phyloP scores from a whole-genome alignment of 2,113 vertebrate genomes.

The Dinomys branickii region DNA sequence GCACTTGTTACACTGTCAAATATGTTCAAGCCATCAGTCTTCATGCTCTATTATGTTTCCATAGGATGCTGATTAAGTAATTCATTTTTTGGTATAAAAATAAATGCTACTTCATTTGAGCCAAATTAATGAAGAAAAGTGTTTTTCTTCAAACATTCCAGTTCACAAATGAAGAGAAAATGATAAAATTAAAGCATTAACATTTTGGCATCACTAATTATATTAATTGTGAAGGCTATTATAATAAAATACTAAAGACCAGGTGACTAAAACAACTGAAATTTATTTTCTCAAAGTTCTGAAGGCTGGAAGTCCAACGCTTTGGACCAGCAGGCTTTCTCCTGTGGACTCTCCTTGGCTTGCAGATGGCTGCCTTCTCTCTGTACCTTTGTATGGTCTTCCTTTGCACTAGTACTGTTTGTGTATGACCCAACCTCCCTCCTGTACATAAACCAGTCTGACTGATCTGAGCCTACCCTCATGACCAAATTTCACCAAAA shows the following conservation, averaged over 20 bases:
- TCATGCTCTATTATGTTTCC: neutral
- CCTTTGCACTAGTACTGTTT: neutral
- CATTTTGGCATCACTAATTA: neutral
- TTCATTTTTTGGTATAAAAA: constrained; percentile 19
- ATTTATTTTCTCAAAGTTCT: neutral
- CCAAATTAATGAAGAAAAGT: neutral
- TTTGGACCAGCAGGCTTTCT: neutral
- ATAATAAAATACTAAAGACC: neutral
- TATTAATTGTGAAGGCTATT: neutral
- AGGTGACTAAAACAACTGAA: neutral
- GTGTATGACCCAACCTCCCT: neutral
- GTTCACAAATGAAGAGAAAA: neutral
- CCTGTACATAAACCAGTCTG: neutral
- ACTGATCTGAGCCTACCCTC: neutral
- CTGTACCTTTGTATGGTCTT: neutral
- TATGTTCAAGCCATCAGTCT: neutral
- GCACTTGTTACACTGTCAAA: neutral
- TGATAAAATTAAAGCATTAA: neutral
- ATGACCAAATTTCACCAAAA: neutral
- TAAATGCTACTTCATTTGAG: neutral
- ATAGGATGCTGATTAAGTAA: neutral
- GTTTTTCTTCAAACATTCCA: neutral
- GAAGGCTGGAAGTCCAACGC: neutral
- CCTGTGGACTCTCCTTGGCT: neutral
- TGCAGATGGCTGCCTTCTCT: neutral